phyloP scores from a whole-genome alignment of 1,140 invertebrate species.

The Drosophila albomicans region DNA sequence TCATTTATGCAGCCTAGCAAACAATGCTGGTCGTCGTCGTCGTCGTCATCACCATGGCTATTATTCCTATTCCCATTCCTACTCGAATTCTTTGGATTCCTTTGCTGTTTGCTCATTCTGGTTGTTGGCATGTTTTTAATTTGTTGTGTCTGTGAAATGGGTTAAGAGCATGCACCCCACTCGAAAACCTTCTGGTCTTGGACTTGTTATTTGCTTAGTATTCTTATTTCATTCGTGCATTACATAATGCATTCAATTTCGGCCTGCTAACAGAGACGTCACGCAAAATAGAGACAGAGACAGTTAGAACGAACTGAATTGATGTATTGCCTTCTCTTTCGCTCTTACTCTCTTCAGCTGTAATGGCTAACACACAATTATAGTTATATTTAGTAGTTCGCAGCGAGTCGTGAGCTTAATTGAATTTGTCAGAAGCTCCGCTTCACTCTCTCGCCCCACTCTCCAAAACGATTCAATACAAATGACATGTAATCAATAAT shows the following conservation, averaged over 20 bases:
- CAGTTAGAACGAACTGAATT: conserved; percentile 5
- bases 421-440: conserved; percentile 63
- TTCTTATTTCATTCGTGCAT: conserved; percentile 17
- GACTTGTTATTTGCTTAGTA: conserved; percentile 17
- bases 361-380: conserved; percentile 58
- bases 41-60: background rate
- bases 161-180: conserved; percentile 70
- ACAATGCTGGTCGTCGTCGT: conserved; percentile 24
- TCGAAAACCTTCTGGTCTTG: background rate
- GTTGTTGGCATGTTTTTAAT: conserved; percentile 45
- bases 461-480: conserved; percentile 51
- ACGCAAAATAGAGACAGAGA: background rate
- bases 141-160: conserved; percentile 54
- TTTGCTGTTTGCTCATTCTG: conserved; percentile 1
- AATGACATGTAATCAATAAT: conserved; percentile 78
- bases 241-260: conserved; percentile 64
- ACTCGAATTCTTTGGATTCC: background rate
- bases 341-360: background rate
- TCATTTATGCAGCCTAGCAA: conserved; percentile 57
- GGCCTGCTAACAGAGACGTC: conserved; percentile 52
- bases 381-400: conserved; percentile 20
- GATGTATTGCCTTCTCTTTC: conserved; percentile 9
- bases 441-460: background rate
- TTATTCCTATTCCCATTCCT: background rate
- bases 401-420: conserved; percentile 61